Percentiles rank a stretch among this genome's conserved stretches.
phyloP scores from a whole-genome alignment of 2,888 invertebrate genomes.

The Apotomis capreana region DNA sequence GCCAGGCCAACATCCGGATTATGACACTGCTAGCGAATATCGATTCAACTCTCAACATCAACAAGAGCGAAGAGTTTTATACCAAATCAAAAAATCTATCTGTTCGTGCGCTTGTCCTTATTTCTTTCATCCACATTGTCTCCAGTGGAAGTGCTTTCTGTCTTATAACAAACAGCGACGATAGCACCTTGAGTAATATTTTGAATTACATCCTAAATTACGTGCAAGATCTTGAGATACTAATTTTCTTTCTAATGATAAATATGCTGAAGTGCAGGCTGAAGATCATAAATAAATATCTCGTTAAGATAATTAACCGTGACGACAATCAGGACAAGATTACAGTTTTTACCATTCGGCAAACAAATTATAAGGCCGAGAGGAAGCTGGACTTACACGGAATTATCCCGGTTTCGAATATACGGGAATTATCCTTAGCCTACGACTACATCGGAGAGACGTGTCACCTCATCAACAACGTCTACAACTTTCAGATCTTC shows the following conservation, averaged over 20 bases:
- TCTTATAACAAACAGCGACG: conserved; percentile 39
- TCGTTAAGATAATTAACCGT: conserved; percentile 53
- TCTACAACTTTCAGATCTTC: conserved; percentile 67
- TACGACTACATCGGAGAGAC: conserved; percentile 61
- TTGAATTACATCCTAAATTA: conserved; percentile 42
- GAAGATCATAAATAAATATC: conserved; percentile 55
- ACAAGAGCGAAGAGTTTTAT: conserved; percentile 52
- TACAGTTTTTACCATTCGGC: conserved; percentile 13
- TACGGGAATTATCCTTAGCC: conserved; percentile 58
- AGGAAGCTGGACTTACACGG: conserved; percentile 53
- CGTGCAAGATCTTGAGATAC: conserved; percentile 59
- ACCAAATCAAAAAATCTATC: conserved; percentile 48
- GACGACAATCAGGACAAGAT: conserved; percentile 22
- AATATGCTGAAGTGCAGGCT: conserved; percentile 56
- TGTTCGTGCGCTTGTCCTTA: conserved; percentile 43
- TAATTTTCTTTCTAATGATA: conserved; percentile 58
- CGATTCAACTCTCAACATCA: conserved; percentile 52
- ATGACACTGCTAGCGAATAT: conserved; percentile 52
- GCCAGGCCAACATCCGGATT: conserved; percentile 52
- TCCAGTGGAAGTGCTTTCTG: conserved; percentile 47
- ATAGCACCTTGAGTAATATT: background rate
- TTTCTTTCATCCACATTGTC: conserved; percentile 47
- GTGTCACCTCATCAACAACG: conserved; percentile 56
- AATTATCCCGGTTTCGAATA: conserved; percentile 50
- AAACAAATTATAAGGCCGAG: conserved; percentile 44